Percentiles rank a stretch among this genome's conserved stretches.
phyloP scores from a whole-genome alignment of 1,140 invertebrate genomes.

The Olivierus martensii region DNA sequence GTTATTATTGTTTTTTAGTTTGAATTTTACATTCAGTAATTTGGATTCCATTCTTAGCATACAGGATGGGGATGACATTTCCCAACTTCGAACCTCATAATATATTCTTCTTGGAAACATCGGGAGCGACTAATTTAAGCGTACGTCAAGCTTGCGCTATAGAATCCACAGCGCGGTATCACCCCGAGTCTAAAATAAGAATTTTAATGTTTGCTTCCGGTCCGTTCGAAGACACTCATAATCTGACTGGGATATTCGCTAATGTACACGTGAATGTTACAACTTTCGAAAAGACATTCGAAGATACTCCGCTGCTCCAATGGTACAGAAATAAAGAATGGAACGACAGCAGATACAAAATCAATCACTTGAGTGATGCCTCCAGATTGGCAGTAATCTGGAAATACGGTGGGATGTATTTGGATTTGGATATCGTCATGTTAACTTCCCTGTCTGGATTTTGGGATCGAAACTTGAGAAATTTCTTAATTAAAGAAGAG shows the following conservation, averaged over 20 bases:
- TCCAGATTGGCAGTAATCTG: slow-evolving; percentile 53
- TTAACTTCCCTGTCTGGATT: slow-evolving; percentile 33
- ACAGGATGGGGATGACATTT: too few species aligned
- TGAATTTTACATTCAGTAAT: too few species aligned
- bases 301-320: slow-evolving; percentile 42
- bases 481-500: slow-evolving; percentile 34
- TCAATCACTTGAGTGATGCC: slow-evolving; percentile 16
- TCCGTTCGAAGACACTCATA: slow-evolving; percentile 22
- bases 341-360: neutral
- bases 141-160: slow-evolving; percentile 47
- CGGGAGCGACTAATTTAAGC: slow-evolving; percentile 31
- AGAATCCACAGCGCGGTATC: slow-evolving; percentile 46
- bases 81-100: too few species aligned
- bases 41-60: too few species aligned
- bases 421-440: slow-evolving; percentile 60
- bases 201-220: slow-evolving; percentile 34
- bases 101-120: slow-evolving; percentile 45
- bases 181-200: slow-evolving; percentile 41
- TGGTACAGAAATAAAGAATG: slow-evolving; percentile 36
- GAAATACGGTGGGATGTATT: slow-evolving; percentile 61
- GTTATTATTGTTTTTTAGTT: too few species aligned
- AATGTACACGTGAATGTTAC: slow-evolving; percentile 34
- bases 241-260: slow-evolving; percentile 16
- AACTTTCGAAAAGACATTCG: slow-evolving; percentile 41
- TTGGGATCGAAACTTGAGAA: too few species aligned